Conservation (phyloP, 2,113 vertebrate genomes). For the Athene cunicularia region DNA sequence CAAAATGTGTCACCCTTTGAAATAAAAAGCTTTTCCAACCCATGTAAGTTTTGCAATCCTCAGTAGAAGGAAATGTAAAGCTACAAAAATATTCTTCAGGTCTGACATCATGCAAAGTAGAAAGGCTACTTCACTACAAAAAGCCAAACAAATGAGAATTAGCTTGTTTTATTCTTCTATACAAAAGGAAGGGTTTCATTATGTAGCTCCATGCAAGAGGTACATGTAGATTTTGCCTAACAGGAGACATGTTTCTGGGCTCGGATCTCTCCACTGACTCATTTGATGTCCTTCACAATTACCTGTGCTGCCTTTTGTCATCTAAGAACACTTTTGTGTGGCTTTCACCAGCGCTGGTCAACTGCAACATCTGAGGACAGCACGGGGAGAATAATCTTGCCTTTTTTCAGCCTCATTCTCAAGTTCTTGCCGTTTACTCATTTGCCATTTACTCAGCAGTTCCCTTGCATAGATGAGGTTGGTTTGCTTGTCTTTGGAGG, state of each 20-base stretch:
- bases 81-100: background rate
- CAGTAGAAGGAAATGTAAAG: slow-evolving; percentile 43
- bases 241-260: background rate
- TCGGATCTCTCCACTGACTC: background rate
- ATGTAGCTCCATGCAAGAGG: background rate
- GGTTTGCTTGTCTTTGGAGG: background rate
- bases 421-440: background rate
- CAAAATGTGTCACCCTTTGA: background rate
- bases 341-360: background rate
- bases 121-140: background rate
- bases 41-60: background rate
- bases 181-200: background rate
- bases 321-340: background rate
- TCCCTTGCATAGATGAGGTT: background rate
- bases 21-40: background rate
- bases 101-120: background rate
- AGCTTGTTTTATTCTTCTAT: background rate
- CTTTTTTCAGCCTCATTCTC: background rate
- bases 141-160: background rate
- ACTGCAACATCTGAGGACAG: background rate
- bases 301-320: background rate
- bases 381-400: background rate
- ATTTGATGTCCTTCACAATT: background rate
- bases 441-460: background rate
- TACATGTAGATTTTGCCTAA: background rate